phyloP scores from a whole-genome alignment of 2,797 vertebrate species.

The Toxotes lorentzi region DNA sequence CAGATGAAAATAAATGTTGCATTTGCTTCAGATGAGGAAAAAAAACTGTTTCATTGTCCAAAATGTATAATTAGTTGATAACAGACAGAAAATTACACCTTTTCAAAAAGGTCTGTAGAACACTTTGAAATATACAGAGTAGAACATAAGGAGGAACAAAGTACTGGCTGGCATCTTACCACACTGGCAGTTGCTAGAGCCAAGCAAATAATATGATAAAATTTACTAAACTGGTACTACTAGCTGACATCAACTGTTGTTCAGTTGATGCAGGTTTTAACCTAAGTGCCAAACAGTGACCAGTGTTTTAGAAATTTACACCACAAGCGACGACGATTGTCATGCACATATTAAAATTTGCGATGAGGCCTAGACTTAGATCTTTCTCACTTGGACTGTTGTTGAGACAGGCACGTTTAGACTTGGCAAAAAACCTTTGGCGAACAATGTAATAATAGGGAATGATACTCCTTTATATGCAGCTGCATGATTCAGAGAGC shows the following conservation, averaged over 20 bases:
- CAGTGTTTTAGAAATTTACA: neutral
- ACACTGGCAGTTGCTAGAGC: neutral
- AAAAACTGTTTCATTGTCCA: neutral
- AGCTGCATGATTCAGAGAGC: constrained; percentile 22
- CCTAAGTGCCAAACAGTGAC: neutral
- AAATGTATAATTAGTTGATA: constrained; percentile 3
- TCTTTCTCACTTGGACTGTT: constrained; percentile 16
- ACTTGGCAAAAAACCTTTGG: constrained; percentile 3
- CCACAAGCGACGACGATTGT: neutral
- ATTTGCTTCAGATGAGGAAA: constrained; percentile 24
- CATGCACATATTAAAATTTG: neutral
- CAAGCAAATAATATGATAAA: constrained; percentile 2
- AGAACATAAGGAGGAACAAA: neutral
- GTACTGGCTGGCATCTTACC: neutral
- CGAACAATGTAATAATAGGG: constrained; percentile 8
- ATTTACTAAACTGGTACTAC: neutral
- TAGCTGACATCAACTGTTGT: constrained; percentile 10
- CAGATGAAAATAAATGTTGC: constrained; percentile 34
- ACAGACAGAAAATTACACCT: neutral
- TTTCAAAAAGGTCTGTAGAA: neutral
- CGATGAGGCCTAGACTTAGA: constrained; percentile 7
- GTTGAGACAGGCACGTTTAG: constrained; percentile 25
- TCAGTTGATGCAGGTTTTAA: constrained; percentile 4
- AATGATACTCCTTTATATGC: constrained; percentile 4
- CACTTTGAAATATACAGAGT: neutral